Percentiles rank a stretch among this genome's conserved stretches.
Conservation (phyloP, 2,797 vertebrate species). For the Sphaeramia orbicularis region DNA sequence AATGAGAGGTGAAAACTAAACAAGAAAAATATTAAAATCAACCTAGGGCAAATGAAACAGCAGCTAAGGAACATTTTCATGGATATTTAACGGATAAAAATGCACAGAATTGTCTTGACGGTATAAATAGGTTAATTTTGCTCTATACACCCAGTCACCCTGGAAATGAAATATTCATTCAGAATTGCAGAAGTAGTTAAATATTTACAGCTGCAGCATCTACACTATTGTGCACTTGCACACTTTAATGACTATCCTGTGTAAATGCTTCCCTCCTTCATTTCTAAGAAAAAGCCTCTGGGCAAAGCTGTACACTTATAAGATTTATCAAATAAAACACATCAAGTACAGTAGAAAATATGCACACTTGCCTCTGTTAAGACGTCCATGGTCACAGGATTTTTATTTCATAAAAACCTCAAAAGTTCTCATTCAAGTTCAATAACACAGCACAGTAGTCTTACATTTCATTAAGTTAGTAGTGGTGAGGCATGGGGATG, state of each 20-base stretch:
- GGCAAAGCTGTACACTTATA: constrained; percentile 50
- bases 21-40: constrained; percentile 10
- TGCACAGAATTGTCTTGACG: constrained; percentile 11
- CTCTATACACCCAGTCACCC: constrained; percentile 20
- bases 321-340: constrained; percentile 52
- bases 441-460: constrained; percentile 71
- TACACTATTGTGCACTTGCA: constrained; percentile 28
- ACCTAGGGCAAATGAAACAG: constrained; percentile 21
- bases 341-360: constrained; percentile 69
- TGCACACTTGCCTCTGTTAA: constrained; percentile 40
- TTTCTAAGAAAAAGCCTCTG: constrained; percentile 23
- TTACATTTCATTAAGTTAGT: constrained; percentile 54
- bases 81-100: constrained; percentile 22
- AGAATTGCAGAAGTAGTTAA: constrained; percentile 47
- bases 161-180: constrained; percentile 30
- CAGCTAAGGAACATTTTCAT: constrained; percentile 16
- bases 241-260: constrained; percentile 37
- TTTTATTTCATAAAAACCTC: constrained; percentile 70
- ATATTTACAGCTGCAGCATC: constrained; percentile 75
- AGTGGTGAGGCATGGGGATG: constrained; percentile 55
- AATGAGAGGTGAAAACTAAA: constrained; percentile 5
- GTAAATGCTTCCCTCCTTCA: constrained; percentile 40
- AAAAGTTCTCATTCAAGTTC: constrained; percentile 63
- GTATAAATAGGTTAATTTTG: constrained; percentile 34
- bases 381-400: constrained; percentile 53